Conservation (phyloP, 1,140 invertebrate genomes). For the Diploscapter pachys region DNA sequence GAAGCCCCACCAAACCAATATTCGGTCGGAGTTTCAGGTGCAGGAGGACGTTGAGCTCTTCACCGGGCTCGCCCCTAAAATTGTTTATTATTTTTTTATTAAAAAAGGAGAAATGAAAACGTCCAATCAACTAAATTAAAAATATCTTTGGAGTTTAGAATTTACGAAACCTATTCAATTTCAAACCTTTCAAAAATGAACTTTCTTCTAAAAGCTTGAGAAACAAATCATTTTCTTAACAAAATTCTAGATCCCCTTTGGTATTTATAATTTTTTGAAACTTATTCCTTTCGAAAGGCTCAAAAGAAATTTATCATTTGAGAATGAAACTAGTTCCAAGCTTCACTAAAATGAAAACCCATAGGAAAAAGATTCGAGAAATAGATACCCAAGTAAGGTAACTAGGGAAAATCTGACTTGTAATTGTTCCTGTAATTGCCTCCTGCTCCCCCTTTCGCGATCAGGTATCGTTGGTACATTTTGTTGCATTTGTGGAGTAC, state of each 20-base stretch:
- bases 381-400: too few species aligned
- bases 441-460: conserved; percentile 53
- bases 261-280: too few species aligned
- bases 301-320: too few species aligned
- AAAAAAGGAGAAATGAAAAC: too few species aligned
- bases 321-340: too few species aligned
- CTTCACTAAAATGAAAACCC: too few species aligned
- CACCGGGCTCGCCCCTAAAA: conserved; percentile 46
- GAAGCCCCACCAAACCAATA: conserved; percentile 55
- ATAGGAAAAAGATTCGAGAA: too few species aligned
- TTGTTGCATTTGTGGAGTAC: conserved; percentile 46
- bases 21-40: conserved; percentile 53
- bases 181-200: conserved; percentile 15
- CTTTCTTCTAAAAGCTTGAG: not conserved
- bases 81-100: too few species aligned
- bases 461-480: conserved; percentile 41
- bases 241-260: too few species aligned
- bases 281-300: too few species aligned
- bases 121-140: not conserved
- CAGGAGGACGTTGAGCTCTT: conserved; percentile 35
- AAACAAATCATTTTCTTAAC: not conserved
- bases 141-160: not conserved
- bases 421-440: conserved; percentile 43
- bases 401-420: conserved; percentile 34
- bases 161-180: too few species aligned